These are phyloP conservation scores for Takifugu rubripes DNA, from an alignment of 2,797 vertebrate genomes.

Conservation along the genomic window DNA sequence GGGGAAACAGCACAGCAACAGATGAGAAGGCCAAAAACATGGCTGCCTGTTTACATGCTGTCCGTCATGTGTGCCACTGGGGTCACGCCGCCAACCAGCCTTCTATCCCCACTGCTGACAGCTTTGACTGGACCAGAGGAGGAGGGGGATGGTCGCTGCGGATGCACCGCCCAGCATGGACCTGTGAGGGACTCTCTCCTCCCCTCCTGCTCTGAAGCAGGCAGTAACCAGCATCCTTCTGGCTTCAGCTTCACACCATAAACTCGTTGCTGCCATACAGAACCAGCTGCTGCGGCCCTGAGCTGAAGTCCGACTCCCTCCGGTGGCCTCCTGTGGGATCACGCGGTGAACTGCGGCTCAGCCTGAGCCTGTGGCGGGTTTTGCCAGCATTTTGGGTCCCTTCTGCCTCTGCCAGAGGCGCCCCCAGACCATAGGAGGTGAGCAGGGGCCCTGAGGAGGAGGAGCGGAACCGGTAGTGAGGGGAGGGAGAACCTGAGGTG, in stretches of 20 bases:
- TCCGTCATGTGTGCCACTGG: too few species aligned
- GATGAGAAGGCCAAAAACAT: conserved; percentile 12
- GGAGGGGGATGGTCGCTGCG: conserved; percentile 23
- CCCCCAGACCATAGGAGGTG: conserved; percentile 67
- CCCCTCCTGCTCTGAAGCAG: conserved; percentile 15
- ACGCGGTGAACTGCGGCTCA: conserved; percentile 85
- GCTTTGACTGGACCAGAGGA: conserved; percentile 20
- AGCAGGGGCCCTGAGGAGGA: conserved; percentile 83
- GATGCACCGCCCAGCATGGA: conserved; percentile 24
- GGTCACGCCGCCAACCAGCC: background rate
- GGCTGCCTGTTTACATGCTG: background rate
- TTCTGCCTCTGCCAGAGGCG: conserved; percentile 49
- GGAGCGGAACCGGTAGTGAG: conserved; percentile 87
- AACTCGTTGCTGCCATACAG: conserved; percentile 92
- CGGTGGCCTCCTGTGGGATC: conserved; percentile 77
- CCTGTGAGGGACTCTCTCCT: conserved; percentile 6
- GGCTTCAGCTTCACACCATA: conserved; percentile 83
- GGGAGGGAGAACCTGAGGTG: conserved; percentile 56
- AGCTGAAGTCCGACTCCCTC: conserved; percentile 77
- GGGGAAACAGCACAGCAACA: conserved; percentile 15
- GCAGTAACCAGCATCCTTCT: background rate
- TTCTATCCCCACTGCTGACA: conserved; percentile 3
- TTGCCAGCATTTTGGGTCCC: conserved; percentile 77
- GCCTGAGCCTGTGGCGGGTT: conserved; percentile 85
- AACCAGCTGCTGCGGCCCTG: conserved; percentile 81